Evolutionary conservation across 1,140 invertebrate genomes (phyloP).

Genomic region (Drosophila repleta): DNA sequence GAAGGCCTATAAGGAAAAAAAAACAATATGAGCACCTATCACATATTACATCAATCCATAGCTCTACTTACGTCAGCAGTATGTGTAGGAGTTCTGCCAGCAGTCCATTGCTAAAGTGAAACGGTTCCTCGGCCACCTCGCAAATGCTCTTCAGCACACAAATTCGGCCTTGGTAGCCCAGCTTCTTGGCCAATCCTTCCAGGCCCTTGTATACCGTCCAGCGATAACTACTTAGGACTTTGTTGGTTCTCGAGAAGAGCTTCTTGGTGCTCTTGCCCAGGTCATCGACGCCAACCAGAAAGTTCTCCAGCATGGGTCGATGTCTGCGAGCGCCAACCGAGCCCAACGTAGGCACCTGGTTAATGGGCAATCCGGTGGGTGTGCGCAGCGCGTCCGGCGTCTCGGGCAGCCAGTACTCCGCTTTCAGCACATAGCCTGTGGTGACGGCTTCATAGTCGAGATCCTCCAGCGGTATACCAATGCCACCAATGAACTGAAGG

Average conservation of each 20-base stretch:
- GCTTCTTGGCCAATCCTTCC: conserved; percentile 77
- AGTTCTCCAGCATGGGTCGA: conserved; percentile 72
- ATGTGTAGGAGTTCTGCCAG: conserved; percentile 89
- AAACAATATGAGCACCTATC: not conserved
- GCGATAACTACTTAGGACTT: conserved; percentile 70
- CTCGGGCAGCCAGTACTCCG: conserved; percentile 75
- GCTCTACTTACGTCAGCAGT: conserved; percentile 87
- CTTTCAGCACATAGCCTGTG: conserved; percentile 80
- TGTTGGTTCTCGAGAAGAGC: conserved; percentile 58
- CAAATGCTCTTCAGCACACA: conserved; percentile 91
- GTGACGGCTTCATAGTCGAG: conserved; percentile 77
- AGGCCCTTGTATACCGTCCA: conserved; percentile 77
- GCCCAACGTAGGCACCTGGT: conserved; percentile 58
- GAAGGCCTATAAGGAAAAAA: conserved; percentile 86
- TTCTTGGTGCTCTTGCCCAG: conserved; percentile 67
- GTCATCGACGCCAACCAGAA: conserved; percentile 65
- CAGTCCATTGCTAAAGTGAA: conserved; percentile 87
- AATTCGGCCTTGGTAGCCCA: conserved; percentile 87
- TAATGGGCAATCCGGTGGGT: conserved; percentile 56
- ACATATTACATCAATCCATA: not conserved
- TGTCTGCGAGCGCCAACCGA: conserved; percentile 46
- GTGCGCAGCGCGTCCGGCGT: conserved; percentile 57
- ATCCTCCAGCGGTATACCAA: conserved; percentile 78
- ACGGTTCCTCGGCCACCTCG: conserved; percentile 88
- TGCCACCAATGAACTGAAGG: conserved; percentile 72